Percentiles rank a stretch among this genome's conserved stretches.
Conservation (phyloP, 2,888 invertebrate genomes). For the Eupelmus urozonus region DNA sequence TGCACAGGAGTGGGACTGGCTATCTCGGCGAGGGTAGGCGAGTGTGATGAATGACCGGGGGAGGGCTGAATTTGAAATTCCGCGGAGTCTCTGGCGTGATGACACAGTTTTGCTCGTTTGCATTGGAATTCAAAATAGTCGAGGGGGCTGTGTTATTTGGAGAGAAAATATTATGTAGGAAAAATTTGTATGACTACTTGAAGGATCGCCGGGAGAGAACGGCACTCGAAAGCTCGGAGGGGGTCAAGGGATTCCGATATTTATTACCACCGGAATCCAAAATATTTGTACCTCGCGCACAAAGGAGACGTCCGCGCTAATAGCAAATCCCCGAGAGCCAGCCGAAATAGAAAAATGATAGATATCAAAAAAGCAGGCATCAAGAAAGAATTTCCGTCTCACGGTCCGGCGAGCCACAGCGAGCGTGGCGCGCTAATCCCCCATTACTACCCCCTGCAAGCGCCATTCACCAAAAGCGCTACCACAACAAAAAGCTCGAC, state of each 20-base stretch:
- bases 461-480: conserved; percentile 15
- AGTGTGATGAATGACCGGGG: not conserved
- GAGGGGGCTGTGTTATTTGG: too few relatives aligned
- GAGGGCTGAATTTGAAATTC: not conserved
- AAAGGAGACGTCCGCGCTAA: not conserved
- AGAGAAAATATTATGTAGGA: too few relatives aligned
- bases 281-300: too few relatives aligned
- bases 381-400: not conserved
- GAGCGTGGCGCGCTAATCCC: not conserved
- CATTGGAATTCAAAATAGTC: too few relatives aligned
- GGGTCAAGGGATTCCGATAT: too few relatives aligned
- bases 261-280: too few relatives aligned
- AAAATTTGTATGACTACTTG: too few relatives aligned
- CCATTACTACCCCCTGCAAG: not conserved
- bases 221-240: too few relatives aligned
- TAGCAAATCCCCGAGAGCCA: not conserved
- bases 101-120: too few relatives aligned
- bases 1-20: too few relatives aligned
- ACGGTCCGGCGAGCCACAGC: not conserved
- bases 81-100: too few relatives aligned
- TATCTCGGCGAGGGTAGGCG: not conserved
- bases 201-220: too few relatives aligned
- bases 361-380: not conserved
- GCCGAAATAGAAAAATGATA: not conserved
- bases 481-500: conserved; percentile 36